These are phyloP conservation scores for Hippocampus barbouri DNA, from an alignment of 2,113 vertebrate species.

Conservation along the genomic window DNA sequence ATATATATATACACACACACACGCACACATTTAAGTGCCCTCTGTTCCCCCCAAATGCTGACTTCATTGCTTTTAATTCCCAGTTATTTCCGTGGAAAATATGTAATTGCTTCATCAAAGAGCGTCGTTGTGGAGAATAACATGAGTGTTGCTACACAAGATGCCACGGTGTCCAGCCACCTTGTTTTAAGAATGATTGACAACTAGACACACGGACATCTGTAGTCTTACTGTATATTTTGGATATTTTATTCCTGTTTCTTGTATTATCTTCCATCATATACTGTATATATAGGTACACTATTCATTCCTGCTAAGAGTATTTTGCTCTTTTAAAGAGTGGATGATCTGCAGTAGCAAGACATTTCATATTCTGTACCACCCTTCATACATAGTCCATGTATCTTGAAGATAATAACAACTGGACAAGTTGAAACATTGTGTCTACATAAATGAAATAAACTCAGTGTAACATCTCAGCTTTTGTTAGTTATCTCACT, in stretches of 20 bases:
- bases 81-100: not conserved
- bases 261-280: constrained; percentile 46
- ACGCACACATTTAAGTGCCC: too few relatives aligned
- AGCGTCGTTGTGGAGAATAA: not conserved
- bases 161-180: not conserved
- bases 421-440: constrained; percentile 47
- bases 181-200: not conserved
- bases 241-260: constrained; percentile 50
- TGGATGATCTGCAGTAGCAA: constrained; percentile 33
- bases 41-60: too few relatives aligned
- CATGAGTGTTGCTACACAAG: too few relatives aligned
- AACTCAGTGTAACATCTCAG: constrained; percentile 55
- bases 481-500: constrained; percentile 36
- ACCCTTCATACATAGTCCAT: constrained; percentile 32
- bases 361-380: constrained; percentile 25
- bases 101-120: not conserved
- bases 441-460: constrained; percentile 58
- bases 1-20: too few relatives aligned
- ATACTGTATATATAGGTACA: constrained; percentile 55
- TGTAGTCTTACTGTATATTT: constrained; percentile 56
- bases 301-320: constrained; percentile 31
- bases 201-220: constrained; percentile 40
- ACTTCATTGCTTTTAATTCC: too few relatives aligned
- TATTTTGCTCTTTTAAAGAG: constrained; percentile 27
- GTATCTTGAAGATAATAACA: constrained; percentile 36